Conservation (phyloP, 1,140 invertebrate species). For the Zaprionus vittiger region DNA sequence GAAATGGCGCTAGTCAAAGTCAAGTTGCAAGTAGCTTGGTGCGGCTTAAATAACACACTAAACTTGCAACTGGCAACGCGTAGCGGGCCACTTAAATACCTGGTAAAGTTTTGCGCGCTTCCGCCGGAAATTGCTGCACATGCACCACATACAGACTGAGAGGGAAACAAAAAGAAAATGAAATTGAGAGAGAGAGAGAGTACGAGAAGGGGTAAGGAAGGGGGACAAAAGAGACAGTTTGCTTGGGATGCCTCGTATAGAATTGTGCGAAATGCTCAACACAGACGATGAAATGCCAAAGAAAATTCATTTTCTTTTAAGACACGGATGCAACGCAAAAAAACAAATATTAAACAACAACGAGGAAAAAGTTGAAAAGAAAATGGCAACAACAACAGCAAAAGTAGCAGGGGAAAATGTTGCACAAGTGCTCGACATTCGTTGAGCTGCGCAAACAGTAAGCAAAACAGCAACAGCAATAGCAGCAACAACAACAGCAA, state of each 20-base stretch:
- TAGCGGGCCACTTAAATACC: conserved; percentile 74
- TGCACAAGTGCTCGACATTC: conserved; percentile 72
- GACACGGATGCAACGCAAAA: conserved; percentile 16
- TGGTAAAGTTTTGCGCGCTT: conserved; percentile 75
- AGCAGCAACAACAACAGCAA: conserved; percentile 41
- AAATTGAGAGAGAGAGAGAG: conserved; percentile 8
- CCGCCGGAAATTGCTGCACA: conserved; percentile 71
- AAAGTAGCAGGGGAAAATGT: conserved; percentile 61
- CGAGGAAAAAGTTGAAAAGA: conserved; percentile 41
- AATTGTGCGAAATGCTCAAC: conserved; percentile 64
- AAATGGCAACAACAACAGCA: conserved; percentile 42
- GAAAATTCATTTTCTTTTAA: conserved; percentile 74
- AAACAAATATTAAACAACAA: conserved; percentile 23
- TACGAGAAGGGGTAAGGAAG: background rate
- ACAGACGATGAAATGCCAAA: conserved; percentile 67
- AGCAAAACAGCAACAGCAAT: conserved; percentile 55
- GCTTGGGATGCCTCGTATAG: conserved; percentile 30
- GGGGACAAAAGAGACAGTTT: background rate
- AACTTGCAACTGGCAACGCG: conserved; percentile 40
- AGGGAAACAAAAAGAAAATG: background rate
- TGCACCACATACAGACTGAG: conserved; percentile 7
- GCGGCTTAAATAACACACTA: conserved; percentile 45
- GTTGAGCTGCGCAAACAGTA: conserved; percentile 65
- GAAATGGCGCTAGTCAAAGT: conserved; percentile 46
- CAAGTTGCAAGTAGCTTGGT: conserved; percentile 23